A percentile compares a stretch with the other conserved stretches of the same genome.
phyloP scores from a whole-genome alignment of 2,113 vertebrate genomes.

The Lynx canadensis region DNA sequence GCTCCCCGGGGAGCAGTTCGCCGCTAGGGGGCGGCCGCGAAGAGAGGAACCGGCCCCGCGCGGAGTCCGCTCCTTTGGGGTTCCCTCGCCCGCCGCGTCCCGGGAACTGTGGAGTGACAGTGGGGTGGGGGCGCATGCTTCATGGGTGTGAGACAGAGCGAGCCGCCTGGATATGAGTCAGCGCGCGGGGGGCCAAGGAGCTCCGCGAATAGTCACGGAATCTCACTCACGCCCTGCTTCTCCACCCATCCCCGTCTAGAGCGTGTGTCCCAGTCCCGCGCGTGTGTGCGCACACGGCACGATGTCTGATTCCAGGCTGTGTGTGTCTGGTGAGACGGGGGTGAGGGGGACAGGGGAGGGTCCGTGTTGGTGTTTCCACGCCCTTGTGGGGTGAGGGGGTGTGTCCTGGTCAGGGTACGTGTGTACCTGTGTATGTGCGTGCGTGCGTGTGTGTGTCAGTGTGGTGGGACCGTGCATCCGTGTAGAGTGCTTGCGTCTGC shows the following conservation, averaged over 20 bases:
- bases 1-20: not conserved
- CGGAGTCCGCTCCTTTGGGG: not conserved
- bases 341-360: not conserved
- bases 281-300: not conserved
- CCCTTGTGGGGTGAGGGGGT: not conserved
- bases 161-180: constrained; percentile 64
- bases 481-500: not conserved
- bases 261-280: not conserved
- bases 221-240: constrained; percentile 49
- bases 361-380: not conserved
- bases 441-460: not conserved
- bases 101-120: not conserved
- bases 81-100: not conserved
- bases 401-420: not conserved
- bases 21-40: constrained; percentile 49
- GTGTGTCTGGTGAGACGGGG: not conserved
- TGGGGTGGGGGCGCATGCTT: not conserved
- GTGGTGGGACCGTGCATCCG: not conserved
- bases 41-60: not conserved
- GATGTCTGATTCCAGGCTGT: not conserved
- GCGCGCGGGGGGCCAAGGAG: constrained; percentile 33
- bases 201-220: constrained; percentile 54
- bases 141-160: constrained; percentile 59
- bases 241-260: constrained; percentile 36
- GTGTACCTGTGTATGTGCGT: not conserved